Evolutionary conservation across 1,140 invertebrate genomes (phyloP), one percentile per base, ranked within the genome.

Genomic region (Drosophila kohkoa): DNA sequence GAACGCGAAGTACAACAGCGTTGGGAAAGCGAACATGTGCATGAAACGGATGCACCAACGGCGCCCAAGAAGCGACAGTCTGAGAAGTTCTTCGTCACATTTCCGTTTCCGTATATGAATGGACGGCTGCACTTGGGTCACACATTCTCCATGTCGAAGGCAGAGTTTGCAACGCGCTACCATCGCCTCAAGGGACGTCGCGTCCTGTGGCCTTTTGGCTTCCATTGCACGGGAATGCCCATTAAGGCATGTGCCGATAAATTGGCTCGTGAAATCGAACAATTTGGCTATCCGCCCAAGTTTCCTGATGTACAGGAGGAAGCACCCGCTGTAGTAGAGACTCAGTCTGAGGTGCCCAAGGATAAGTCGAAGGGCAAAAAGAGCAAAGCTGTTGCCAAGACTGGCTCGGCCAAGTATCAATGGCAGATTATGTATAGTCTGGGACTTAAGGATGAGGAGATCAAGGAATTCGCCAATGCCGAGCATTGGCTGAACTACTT

Each of bases 41-140:
- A 96, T 92, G 96, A 98, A 93, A 93, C 94, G 11, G 95, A 99
- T 94, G 97, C 97, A 20, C 96, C 97, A 0, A 79, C 90, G 11
- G 86, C 92, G 7, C 83, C 92, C 1, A 93, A 93, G 76, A 94
- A 94, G 59, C 93, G 92, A 30, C 63, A 92, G 11, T 92, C 96
- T 88, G 96, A 98, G 75, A 99, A 99, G 91, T 99, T 97, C 92
- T 93, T 99, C 41, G 96, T 96, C 10, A 99, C 98, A 6, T 99
- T 99, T 94, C 99, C 99, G 3, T 99, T 96, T 94, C 99, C 99
- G 0, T 99, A 99, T 87, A 99, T 99, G 99, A 99, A 99, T 95
- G 99, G 99, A 28, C 95, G 97, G 49, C 94, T 99, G 59, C 99
- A 99, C 95, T 93, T 99, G 54, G 99, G 99, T 0, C 99, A 99